phyloP scores from a whole-genome alignment of 1,140 invertebrate species.

The Plodia interpunctella region DNA sequence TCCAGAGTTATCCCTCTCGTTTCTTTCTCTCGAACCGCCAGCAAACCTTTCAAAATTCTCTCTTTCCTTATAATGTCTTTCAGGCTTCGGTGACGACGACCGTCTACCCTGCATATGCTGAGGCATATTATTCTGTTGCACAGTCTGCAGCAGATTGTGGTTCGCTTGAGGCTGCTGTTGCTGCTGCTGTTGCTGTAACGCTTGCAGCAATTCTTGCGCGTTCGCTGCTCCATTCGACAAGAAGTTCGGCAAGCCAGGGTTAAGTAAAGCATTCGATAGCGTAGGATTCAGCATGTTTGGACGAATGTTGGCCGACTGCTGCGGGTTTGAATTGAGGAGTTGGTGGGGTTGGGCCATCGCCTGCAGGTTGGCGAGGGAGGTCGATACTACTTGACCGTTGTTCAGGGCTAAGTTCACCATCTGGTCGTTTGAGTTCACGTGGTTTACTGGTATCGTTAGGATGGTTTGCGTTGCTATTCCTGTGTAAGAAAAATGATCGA shows the following conservation, averaged over 20 bases:
- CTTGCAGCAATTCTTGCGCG: constrained; percentile 80
- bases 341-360: constrained; percentile 85
- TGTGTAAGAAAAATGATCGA: constrained; percentile 53
- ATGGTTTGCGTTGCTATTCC: constrained; percentile 96
- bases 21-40: constrained; percentile 64
- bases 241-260: constrained; percentile 82
- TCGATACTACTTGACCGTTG: constrained; percentile 90
- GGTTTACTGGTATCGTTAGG: constrained; percentile 93
- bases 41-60: constrained; percentile 65
- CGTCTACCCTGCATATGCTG: constrained; percentile 60
- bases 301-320: constrained; percentile 71
- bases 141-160: constrained; percentile 67
- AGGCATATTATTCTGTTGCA: constrained; percentile 67
- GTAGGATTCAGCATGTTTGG: constrained; percentile 77
- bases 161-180: constrained; percentile 51
- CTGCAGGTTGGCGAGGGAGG: constrained; percentile 88
- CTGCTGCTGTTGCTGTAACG: constrained; percentile 77
- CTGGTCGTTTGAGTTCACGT: constrained; percentile 87
- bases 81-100: constrained; percentile 64
- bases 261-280: constrained; percentile 77
- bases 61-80: constrained; percentile 72
- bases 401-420: constrained; percentile 88
- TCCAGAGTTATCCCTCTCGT: constrained; percentile 62
- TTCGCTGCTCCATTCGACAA: constrained; percentile 82
- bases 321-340: constrained; percentile 67